Percentiles rank a stretch among this genome's conserved stretches.
Evolutionary conservation across 1,140 invertebrate species (phyloP).

Genomic region (Drosophila setifemur): DNA sequence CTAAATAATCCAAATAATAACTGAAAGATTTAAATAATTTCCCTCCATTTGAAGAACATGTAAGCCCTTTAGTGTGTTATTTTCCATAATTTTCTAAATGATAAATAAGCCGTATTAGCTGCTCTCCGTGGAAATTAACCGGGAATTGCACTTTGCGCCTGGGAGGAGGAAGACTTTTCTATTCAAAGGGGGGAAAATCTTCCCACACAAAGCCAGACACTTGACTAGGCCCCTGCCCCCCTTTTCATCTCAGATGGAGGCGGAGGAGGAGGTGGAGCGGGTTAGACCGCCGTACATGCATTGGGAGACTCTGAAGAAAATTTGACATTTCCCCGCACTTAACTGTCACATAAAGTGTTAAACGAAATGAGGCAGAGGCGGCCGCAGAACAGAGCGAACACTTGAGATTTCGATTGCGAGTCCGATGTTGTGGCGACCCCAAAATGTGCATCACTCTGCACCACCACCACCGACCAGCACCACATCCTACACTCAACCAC

Average conservation of each 20-base stretch:
- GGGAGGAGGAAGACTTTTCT: background rate
- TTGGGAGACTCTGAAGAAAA: slow-evolving; percentile 60
- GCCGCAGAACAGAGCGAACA: slow-evolving; percentile 61
- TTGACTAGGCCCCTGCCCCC: slow-evolving; percentile 39
- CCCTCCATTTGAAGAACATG: background rate
- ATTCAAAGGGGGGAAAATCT: slow-evolving; percentile 40
- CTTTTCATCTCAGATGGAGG: background rate
- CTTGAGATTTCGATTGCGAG: slow-evolving; percentile 62
- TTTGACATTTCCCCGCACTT: slow-evolving; percentile 76
- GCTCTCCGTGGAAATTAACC: slow-evolving; percentile 4
- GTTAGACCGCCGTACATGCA: slow-evolving; percentile 43
- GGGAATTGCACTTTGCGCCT: slow-evolving; percentile 21
- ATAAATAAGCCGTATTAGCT: background rate
- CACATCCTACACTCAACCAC: background rate
- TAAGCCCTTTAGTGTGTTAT: background rate
- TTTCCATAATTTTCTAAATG: slow-evolving; percentile 10
- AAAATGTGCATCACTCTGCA: slow-evolving; percentile 45
- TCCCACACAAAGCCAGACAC: slow-evolving; percentile 59
- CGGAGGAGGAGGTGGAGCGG: slow-evolving; percentile 21
- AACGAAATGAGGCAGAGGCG: slow-evolving; percentile 71
- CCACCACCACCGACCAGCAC: slow-evolving; percentile 16
- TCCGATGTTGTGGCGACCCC: slow-evolving; percentile 56
- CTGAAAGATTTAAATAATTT: background rate
- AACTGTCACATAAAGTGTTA: slow-evolving; percentile 80
- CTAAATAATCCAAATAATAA: too few species aligned